Percentiles rank a stretch among this genome's conserved stretches.
Evolutionary conservation across 2,113 vertebrate species (phyloP).

Genomic region (Salvelinus sp.): DNA sequence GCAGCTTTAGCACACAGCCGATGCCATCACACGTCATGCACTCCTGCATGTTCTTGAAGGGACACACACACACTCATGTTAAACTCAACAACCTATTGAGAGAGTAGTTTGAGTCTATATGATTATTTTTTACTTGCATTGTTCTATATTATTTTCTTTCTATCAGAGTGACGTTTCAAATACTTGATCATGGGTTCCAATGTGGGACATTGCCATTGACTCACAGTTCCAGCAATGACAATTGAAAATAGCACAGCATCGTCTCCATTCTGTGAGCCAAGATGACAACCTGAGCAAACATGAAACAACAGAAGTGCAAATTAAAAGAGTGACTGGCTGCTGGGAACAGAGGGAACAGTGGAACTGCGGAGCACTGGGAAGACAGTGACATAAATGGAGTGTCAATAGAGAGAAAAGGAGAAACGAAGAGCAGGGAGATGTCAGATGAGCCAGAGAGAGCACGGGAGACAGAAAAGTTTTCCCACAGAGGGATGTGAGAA

Average conservation of each 20-base stretch:
- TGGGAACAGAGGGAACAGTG: constrained; percentile 10
- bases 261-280: constrained; percentile 42
- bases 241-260: constrained; percentile 4
- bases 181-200: background rate
- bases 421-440: background rate
- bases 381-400: background rate
- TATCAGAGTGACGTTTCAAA: background rate
- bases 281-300: constrained; percentile 45
- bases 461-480: background rate
- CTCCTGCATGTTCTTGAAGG: background rate
- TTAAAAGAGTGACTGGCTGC: constrained; percentile 19
- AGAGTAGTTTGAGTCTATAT: background rate
- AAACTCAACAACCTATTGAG: background rate
- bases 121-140: background rate
- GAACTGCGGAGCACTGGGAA: constrained; percentile 6
- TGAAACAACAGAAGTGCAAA: constrained; percentile 36
- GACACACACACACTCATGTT: constrained; percentile 8
- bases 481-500: constrained; percentile 16
- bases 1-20: constrained; percentile 14
- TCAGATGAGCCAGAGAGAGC: background rate
- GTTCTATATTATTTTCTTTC: background rate
- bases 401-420: background rate
- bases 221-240: background rate
- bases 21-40: constrained; percentile 24
- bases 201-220: background rate